These are phyloP conservation scores for Drosophila micromelanica DNA, from an alignment of 1,140 invertebrate genomes.

Conservation along the genomic window DNA sequence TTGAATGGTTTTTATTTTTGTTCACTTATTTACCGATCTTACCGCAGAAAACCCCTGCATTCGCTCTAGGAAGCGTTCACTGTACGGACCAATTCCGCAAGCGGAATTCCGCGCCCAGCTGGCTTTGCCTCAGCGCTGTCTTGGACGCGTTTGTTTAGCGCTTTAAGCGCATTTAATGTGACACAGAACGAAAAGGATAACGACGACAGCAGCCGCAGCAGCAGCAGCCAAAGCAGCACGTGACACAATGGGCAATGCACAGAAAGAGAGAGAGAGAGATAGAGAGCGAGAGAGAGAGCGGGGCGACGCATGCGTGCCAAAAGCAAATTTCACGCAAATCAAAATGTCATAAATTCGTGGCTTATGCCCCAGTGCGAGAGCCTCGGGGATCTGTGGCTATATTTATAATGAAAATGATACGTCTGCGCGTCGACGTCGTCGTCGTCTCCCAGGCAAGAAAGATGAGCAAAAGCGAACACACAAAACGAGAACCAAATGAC, in stretches of 20 bases:
- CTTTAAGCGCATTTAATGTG: slow-evolving; percentile 83
- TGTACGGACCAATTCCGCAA: slow-evolving; percentile 8
- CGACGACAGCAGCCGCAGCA: slow-evolving; percentile 67
- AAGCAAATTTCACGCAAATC: slow-evolving; percentile 84
- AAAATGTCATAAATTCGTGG: slow-evolving; percentile 84
- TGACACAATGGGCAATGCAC: slow-evolving; percentile 64
- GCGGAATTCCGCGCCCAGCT: slow-evolving; percentile 16
- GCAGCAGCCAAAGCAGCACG: slow-evolving; percentile 59
- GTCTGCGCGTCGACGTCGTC: slow-evolving; percentile 47
- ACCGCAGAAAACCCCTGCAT: too few species aligned
- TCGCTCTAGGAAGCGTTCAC: neutral
- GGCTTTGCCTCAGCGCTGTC: slow-evolving; percentile 34
- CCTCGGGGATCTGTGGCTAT: slow-evolving; percentile 44
- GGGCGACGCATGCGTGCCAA: slow-evolving; percentile 81
- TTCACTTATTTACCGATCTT: too few species aligned
- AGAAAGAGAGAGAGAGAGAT: neutral
- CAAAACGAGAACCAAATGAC: slow-evolving; percentile 60
- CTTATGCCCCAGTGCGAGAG: slow-evolving; percentile 54
- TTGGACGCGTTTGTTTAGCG: slow-evolving; percentile 74
- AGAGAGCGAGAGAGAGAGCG: neutral
- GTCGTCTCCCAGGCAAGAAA: slow-evolving; percentile 10
- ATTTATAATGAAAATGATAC: slow-evolving; percentile 83
- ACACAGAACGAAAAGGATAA: slow-evolving; percentile 83
- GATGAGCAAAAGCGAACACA: slow-evolving; percentile 18
- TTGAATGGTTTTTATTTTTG: too few species aligned